Evolutionary conservation across 2,113 vertebrate species (phyloP).

Genomic region (Zapus hudsonius): DNA sequence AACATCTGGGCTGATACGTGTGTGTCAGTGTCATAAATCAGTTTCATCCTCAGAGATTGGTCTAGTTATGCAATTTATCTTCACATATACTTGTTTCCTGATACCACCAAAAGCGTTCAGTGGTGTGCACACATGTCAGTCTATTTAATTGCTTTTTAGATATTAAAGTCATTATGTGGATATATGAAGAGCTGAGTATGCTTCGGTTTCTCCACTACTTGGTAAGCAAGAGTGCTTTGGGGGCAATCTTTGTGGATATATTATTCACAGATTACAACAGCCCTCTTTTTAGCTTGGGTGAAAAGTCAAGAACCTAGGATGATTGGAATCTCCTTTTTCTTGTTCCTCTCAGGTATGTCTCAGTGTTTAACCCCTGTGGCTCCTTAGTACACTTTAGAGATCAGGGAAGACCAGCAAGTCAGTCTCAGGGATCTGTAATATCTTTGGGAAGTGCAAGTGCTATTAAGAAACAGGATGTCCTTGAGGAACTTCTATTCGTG

Average conservation of each 20-base stretch:
- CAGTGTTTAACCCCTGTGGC: neutral
- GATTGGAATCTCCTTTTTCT: neutral
- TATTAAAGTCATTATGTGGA: neutral
- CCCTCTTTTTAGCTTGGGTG: neutral
- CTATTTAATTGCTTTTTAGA: conserved; percentile 45
- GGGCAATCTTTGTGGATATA: too few species aligned
- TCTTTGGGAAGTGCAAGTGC: neutral
- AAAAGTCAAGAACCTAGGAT: neutral
- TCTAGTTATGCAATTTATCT: neutral
- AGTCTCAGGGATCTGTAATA: neutral
- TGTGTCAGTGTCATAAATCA: conserved; percentile 72
- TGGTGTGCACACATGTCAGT: neutral
- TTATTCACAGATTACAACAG: neutral
- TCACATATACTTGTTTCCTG: neutral
- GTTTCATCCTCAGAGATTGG: conserved; percentile 59
- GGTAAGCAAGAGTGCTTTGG: neutral
- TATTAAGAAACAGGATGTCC: neutral
- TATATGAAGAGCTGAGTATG: neutral
- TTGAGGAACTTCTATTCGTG: neutral
- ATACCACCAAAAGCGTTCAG: neutral
- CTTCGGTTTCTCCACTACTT: neutral
- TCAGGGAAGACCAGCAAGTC: neutral
- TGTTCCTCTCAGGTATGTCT: neutral
- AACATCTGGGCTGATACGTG: conserved; percentile 72
- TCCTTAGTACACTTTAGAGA: neutral